These are phyloP conservation scores for Prunella strophiata DNA, from an alignment of 2,797 vertebrate genomes.

Conservation along the genomic window DNA sequence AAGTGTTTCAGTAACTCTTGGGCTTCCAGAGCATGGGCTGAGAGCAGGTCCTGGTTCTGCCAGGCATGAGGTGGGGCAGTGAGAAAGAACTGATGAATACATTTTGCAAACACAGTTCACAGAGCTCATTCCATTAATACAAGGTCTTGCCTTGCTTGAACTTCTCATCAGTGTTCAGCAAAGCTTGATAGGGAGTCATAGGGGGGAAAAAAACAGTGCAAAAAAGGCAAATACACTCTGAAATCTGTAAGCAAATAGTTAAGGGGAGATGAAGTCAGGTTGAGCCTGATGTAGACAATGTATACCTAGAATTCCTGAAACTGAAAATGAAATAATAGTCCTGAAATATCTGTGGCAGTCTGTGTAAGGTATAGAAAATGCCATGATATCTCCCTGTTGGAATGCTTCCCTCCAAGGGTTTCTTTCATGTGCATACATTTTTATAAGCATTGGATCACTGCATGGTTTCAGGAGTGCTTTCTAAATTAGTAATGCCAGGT, in stretches of 20 bases:
- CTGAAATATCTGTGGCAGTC: not conserved
- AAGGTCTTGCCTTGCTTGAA: not conserved
- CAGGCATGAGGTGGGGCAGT: not conserved
- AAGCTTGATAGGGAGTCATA: not conserved
- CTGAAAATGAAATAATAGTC: not conserved
- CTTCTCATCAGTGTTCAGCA: not conserved
- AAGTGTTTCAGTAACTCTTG: not conserved
- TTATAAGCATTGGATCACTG: not conserved
- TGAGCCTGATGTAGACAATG: not conserved
- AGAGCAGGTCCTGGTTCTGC: not conserved
- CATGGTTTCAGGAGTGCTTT: not conserved
- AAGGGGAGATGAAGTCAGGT: not conserved
- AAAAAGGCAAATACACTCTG: not conserved
- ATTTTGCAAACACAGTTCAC: not conserved
- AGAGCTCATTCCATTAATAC: not conserved
- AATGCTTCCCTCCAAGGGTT: not conserved
- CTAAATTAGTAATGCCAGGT: constrained; percentile 27
- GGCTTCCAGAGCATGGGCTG: not conserved
- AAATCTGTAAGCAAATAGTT: not conserved
- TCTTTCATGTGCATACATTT: not conserved
- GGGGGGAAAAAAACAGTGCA: rapidly evolving
- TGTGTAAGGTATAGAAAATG: not conserved
- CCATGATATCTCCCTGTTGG: not conserved
- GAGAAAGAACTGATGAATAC: not conserved
- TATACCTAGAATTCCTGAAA: not conserved